Evolutionary conservation across 1,140 invertebrate species (phyloP), one percentile per base, ranked within the genome.

Genomic region (Drosophila mauritiana): DNA sequence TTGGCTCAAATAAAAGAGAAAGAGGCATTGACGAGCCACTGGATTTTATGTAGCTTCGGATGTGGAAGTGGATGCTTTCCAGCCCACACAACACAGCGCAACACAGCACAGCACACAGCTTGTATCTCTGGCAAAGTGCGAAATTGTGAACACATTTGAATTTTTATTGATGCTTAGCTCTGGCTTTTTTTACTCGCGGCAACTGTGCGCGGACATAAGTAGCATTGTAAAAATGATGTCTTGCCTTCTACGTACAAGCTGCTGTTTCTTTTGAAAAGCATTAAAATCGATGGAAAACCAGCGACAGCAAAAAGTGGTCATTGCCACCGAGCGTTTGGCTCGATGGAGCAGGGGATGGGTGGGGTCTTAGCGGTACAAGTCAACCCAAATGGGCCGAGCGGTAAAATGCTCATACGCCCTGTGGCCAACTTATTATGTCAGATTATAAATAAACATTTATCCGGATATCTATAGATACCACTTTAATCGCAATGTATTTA

Each of bases 181-280:
- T 48, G 51, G 40, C 53, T 31, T 31, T 68, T 55, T 55, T 72
- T 46, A 45, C 43, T 57, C 42, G 37, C 11, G 37, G 10, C 13
- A 45, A 56, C 27, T 43, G 37, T 59, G 67, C 63, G 57, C 80
- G 61, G 65, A 89, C 80, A 89, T 84, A 89, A 90, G 80, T 84
- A 84, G 84, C 80, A 80, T 80, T 84, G 84, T 89, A 89, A 57
- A 79, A 89, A 89, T 89, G 84, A 89, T 89, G 84, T 89, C 80
- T 89, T 89, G 84, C 84, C 84, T 90, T 89, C 85, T 89, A 86
- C 78, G 83, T 79, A 88, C 84, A 88, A 64, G 78, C 81, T 67
- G 45, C 34, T 74, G 56, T 70, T 62, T 74, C 53, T 82, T 61
- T 65, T 61, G 27, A 58, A 82, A 82, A 84, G 68, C 84, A 89